Percentiles rank a stretch among this genome's conserved stretches.
phyloP scores from a whole-genome alignment of 1,140 invertebrate species.

The Drosophila sechellia region DNA sequence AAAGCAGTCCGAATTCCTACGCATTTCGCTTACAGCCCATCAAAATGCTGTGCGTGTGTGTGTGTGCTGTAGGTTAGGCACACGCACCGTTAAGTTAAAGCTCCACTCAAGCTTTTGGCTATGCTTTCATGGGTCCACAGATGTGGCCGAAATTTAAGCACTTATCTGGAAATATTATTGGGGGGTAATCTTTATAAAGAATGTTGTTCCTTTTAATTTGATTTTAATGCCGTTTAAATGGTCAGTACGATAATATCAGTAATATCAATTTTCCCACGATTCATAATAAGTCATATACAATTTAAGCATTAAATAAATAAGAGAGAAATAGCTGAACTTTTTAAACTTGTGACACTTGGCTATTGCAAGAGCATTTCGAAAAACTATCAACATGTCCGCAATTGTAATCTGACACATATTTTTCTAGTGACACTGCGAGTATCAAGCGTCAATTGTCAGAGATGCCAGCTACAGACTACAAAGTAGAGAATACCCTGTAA shows the following conservation, averaged over 20 bases:
- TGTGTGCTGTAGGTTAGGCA: slow-evolving; percentile 75
- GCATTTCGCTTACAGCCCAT: slow-evolving; percentile 49
- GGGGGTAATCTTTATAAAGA: too few species aligned
- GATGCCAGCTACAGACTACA: neutral
- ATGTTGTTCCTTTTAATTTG: too few species aligned
- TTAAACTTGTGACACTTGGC: too few species aligned
- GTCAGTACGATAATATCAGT: too few species aligned
- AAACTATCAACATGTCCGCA: neutral
- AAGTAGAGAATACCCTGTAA: neutral
- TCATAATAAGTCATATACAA: too few species aligned
- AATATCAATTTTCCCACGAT: too few species aligned
- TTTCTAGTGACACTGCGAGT: neutral
- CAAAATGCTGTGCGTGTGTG: slow-evolving; percentile 7
- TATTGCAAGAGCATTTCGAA: neutral
- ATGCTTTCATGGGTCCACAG: slow-evolving; percentile 6
- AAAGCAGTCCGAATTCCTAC: slow-evolving; percentile 69
- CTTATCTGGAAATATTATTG: neutral
- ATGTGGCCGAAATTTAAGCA: neutral
- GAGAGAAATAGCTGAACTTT: too few species aligned
- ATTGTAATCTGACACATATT: neutral
- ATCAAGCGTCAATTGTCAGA: neutral
- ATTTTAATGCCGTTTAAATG: too few species aligned
- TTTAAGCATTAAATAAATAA: too few species aligned
- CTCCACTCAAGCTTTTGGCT: slow-evolving; percentile 32
- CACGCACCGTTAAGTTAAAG: slow-evolving; percentile 53